phyloP scores from a whole-genome alignment of 2,888 invertebrate genomes.

The Amblyjoppa fuscipennis region DNA sequence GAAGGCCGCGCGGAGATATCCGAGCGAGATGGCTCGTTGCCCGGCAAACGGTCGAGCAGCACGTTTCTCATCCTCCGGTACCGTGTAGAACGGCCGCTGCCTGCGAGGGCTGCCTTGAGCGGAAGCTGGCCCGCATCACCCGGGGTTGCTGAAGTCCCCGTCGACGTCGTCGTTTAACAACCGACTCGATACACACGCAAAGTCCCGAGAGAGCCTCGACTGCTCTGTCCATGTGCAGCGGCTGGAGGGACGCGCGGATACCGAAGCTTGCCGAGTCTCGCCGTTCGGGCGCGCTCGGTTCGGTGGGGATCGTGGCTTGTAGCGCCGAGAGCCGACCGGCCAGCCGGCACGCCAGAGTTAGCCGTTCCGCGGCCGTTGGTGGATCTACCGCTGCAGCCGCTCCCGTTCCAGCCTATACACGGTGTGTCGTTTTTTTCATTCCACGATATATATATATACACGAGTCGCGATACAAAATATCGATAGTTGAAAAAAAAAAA shows the following conservation, averaged over 20 bases:
- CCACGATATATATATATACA: conserved; percentile 24
- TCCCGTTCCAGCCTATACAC: conserved; percentile 58
- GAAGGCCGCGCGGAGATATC: conserved; percentile 30
- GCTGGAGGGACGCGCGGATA: conserved; percentile 68
- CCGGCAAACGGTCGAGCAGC: not conserved
- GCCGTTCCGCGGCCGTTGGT: conserved; percentile 82
- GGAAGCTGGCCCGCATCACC: conserved; percentile 63
- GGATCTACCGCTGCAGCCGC: conserved; percentile 74
- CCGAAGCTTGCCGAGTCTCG: conserved; percentile 79
- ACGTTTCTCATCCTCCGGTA: not conserved
- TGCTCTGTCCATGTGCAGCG: not conserved
- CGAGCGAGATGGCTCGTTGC: conserved; percentile 1
- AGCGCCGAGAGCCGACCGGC: conserved; percentile 72
- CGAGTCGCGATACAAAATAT: conserved; percentile 36
- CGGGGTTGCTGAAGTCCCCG: conserved; percentile 64
- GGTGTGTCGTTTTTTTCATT: conserved; percentile 39
- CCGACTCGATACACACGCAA: not conserved
- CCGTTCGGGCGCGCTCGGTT: conserved; percentile 77
- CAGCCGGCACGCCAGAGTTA: conserved; percentile 81
- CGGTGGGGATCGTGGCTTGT: conserved; percentile 64
- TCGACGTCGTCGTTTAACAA: conserved; percentile 47
- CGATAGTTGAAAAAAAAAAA: not conserved
- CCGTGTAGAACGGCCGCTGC: conserved; percentile 13
- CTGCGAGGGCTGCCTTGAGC: conserved; percentile 57
- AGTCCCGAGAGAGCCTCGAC: conserved; percentile 11